Evolutionary conservation across 1,140 invertebrate species (phyloP).

Genomic region (Idris sp.): DNA sequence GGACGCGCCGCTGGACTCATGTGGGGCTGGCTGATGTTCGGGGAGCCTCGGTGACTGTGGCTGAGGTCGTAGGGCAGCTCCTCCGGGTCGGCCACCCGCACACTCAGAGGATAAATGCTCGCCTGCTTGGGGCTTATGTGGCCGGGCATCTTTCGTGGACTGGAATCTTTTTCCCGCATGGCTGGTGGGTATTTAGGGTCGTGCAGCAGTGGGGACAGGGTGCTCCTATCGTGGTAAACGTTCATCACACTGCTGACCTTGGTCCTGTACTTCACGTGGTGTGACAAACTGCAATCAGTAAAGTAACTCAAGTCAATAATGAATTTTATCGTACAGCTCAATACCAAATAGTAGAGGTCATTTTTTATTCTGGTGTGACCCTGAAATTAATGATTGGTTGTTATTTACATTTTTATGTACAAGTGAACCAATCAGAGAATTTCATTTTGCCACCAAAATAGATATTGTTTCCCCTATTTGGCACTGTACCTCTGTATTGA

Average conservation of each 20-base stretch:
- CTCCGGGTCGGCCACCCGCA: constrained; percentile 76
- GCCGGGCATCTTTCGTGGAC: constrained; percentile 85
- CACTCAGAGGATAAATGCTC: constrained; percentile 83
- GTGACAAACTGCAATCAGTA: constrained; percentile 54
- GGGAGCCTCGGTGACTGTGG: constrained; percentile 68
- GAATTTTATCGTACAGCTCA: no score
- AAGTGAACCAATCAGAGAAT: no score
- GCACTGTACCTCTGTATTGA: no score
- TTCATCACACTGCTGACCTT: constrained; percentile 75
- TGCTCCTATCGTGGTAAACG: constrained; percentile 74
- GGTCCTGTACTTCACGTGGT: constrained; percentile 39
- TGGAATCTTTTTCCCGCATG: constrained; percentile 90
- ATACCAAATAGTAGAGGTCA: no score
- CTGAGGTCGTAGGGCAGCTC: constrained; percentile 81
- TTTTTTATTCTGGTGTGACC: no score
- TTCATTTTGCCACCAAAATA: no score
- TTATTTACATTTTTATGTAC: no score
- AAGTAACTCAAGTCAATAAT: no score
- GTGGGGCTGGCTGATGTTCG: constrained; percentile 71
- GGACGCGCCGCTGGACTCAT: constrained; percentile 79
- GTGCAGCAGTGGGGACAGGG: constrained; percentile 73
- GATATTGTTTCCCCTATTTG: no score
- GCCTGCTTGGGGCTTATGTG: constrained; percentile 85
- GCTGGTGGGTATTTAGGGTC: constrained; percentile 75
- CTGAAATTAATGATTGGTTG: no score